Percentiles rank a stretch among this genome's conserved stretches.
Evolutionary conservation across 2,113 vertebrate species (phyloP).

Genomic region (Sisor rabdophorus): DNA sequence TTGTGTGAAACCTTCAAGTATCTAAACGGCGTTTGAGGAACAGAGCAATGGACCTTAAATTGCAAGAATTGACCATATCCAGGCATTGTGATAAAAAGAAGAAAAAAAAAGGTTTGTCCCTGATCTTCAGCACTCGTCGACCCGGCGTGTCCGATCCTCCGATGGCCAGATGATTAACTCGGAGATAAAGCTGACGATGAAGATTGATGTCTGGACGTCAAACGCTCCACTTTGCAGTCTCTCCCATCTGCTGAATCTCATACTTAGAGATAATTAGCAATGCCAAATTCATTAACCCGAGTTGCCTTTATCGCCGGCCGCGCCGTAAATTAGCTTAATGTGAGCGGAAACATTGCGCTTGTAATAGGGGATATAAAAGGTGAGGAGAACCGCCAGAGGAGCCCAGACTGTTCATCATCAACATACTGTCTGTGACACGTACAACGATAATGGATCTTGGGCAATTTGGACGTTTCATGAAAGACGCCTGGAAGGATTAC

Average conservation of each 20-base stretch:
- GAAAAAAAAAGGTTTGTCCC: neutral
- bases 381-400: slow-evolving; percentile 64
- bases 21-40: no score
- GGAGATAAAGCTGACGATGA: slow-evolving; percentile 35
- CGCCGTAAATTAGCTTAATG: slow-evolving; percentile 77
- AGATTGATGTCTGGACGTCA: slow-evolving; percentile 37
- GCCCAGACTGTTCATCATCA: slow-evolving; percentile 62
- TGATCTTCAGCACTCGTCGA: neutral
- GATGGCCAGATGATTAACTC: slow-evolving; percentile 38
- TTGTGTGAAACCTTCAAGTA: no score
- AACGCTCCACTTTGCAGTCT: slow-evolving; percentile 40
- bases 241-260: slow-evolving; percentile 82
- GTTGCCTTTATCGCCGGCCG: slow-evolving; percentile 68
- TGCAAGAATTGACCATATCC: neutral
- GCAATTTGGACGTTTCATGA: slow-evolving; percentile 39
- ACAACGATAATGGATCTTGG: slow-evolving; percentile 29
- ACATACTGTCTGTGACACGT: slow-evolving; percentile 38
- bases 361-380: slow-evolving; percentile 76
- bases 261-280: slow-evolving; percentile 98
- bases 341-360: slow-evolving; percentile 69
- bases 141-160: slow-evolving; percentile 6
- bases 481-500: slow-evolving; percentile 24
- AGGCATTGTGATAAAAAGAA: neutral
- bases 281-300: slow-evolving; percentile 96
- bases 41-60: no score